These are phyloP conservation scores for Amniataba percoides DNA, from an alignment of 2,797 vertebrate genomes.

Conservation along the genomic window DNA sequence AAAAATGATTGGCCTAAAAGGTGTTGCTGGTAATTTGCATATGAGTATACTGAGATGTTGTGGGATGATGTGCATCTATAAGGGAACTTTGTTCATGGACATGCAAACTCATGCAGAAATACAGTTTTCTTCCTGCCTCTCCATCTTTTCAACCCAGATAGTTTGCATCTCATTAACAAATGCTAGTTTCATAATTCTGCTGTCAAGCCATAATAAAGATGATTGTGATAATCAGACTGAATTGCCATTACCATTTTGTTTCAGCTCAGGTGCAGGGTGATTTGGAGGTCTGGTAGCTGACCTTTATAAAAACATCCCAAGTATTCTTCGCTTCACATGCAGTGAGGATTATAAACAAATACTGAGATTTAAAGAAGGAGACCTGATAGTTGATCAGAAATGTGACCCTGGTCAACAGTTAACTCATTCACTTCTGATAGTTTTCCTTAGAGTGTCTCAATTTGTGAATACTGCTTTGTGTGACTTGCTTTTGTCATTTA, in stretches of 20 bases:
- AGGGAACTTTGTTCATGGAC: background rate
- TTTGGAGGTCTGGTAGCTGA: background rate
- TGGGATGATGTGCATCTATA: background rate
- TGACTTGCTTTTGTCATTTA: background rate
- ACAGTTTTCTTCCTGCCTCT: conserved; percentile 1
- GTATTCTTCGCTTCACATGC: background rate
- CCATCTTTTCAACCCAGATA: background rate
- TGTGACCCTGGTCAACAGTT: background rate
- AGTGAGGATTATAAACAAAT: too few species aligned
- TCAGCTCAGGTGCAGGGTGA: background rate
- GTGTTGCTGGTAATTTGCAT: background rate
- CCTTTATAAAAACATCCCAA: background rate
- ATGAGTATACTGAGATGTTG: too few species aligned
- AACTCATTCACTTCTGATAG: background rate
- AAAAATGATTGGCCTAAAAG: background rate
- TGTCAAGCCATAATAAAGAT: background rate
- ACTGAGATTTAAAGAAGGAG: background rate
- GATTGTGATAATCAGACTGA: background rate
- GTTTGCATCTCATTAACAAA: conserved; percentile 4
- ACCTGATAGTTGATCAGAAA: background rate
- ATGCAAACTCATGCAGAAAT: background rate
- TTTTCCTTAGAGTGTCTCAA: background rate
- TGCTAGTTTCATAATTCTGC: background rate
- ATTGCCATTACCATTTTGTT: background rate
- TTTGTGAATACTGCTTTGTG: too few species aligned